Evolutionary conservation across 1,140 invertebrate genomes (phyloP), one percentile per base, ranked within the genome.

Genomic region (Drosophila serrata): DNA sequence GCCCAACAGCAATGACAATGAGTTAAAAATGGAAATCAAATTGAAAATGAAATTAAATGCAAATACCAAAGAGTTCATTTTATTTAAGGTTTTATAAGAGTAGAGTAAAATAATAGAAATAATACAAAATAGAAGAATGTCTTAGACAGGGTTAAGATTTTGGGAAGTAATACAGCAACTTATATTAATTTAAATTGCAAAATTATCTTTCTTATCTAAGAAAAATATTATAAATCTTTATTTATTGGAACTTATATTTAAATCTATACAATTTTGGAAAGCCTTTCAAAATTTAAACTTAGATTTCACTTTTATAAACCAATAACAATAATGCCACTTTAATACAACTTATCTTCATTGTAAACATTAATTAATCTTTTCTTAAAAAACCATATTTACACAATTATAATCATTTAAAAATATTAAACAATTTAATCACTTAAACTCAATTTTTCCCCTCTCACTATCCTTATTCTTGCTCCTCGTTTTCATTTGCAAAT

Each of bases 1-100:
- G 53, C 22, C 22, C 58, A 68, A 75, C 63, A 49, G 57, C 63
- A 57, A 17, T 70, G 72, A 53, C 79, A 81, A 75, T 75, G 46
- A 59, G 51, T 58, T 42, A 49, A 80, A 80, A 70, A 65, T 55
- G 64, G 33, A 48, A 48, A 43, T 72, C 55, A 77, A 82, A 82
- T 70, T 48, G 55, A 42, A 58, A 72, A 49, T 72, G 65, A 35
- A 72, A 72, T 35, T 49, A 59, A 72, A 72, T 46, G 45, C 69
- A 63, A 67, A 74, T 60, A 68, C 43, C 27, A 45, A 37, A 45
- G 39, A 15, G 57, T 64, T 63, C 27, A 80, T 76, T 31, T 49
- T 37, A 40, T 57, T 40, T n/a, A 69, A 45, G 42, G 53, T 46
- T 17, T 4, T 24, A 9, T 4, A 2, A 42, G 4, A n/a, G 17